Evolutionary conservation across 2,888 invertebrate species (phyloP), one percentile per base, ranked within the genome.

Genomic region (Campaea margaritaria): DNA sequence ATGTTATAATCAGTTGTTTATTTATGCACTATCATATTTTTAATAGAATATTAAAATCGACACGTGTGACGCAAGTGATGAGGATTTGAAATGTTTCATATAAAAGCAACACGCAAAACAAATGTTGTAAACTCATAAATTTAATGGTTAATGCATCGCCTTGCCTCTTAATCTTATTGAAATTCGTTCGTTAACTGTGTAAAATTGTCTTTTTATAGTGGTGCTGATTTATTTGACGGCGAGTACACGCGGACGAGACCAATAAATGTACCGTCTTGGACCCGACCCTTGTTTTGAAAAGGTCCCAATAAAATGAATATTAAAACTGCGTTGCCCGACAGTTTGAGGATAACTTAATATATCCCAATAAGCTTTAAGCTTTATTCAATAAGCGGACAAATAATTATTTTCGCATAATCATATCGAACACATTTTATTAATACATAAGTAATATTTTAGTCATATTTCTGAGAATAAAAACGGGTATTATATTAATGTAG

Each of bases 151-250:
- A 69, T 65, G 65, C 55, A 64, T 61, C 64, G 64, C 58, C 65
- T 81, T 75, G 65, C 68, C 74, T 79, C 76, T 84, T 85, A 83
- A 87, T 86, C 82, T 81, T 85, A 84, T 81, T 76, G 74, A 78
- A 85, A 85, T 87, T 82, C 83, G 83, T 82, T 81, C 79, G 78
- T 77, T 77, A 79, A 81, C 77, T 80, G 81, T 80, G 78, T 80
- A 73, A 81, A 79, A 81, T 83, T 83, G 84, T 86, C 79, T 82
- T 83, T 85, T 87, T 89, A 87, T 86, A 83, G 85, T 79, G 75
- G 74, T 73, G 75, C 81, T 89, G 89, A 90, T 91, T 91, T 91
- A 91, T 91, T 76, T 81, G 85, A 86, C 86, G 82, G 78, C 74
- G 69, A 69, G 67, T 75, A 83, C 86, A 83, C 81, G 83, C 81